A percentile compares a stretch with the other conserved stretches of the same genome.
Evolutionary conservation across 2,797 vertebrate species (phyloP).

Genomic region (Danio jaintianensis): DNA sequence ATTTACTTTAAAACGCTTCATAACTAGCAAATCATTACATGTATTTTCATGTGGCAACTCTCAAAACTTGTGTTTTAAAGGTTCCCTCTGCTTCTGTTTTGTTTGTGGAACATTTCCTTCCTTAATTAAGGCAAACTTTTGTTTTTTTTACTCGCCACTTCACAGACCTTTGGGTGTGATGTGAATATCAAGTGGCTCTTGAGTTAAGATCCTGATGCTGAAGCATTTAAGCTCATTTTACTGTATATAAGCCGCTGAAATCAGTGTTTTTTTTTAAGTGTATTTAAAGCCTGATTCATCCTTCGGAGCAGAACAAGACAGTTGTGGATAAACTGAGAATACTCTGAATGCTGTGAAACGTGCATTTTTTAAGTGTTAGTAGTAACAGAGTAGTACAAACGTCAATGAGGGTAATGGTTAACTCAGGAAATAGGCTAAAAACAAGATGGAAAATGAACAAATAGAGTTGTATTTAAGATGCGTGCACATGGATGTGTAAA

Average conservation of each 20-base stretch:
- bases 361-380: background rate
- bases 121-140: slow-evolving; percentile 68
- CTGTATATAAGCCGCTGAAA: slow-evolving; percentile 13
- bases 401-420: slow-evolving; percentile 34
- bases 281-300: background rate
- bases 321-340: background rate
- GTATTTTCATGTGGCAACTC: background rate
- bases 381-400: background rate
- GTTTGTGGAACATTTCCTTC: slow-evolving; percentile 64
- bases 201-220: slow-evolving; percentile 67
- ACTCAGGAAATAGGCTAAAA: slow-evolving; percentile 13
- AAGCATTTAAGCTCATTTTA: slow-evolving; percentile 63
- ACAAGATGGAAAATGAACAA: slow-evolving; percentile 11
- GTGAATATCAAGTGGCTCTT: slow-evolving; percentile 81
- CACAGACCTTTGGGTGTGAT: slow-evolving; percentile 80
- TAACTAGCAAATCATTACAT: background rate
- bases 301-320: background rate
- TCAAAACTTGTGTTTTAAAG: slow-evolving; percentile 25
- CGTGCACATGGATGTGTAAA: slow-evolving; percentile 16
- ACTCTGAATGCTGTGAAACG: background rate
- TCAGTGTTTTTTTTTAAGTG: background rate
- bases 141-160: slow-evolving; percentile 70
- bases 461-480: slow-evolving; percentile 10
- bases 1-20: background rate
- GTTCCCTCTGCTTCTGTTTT: slow-evolving; percentile 63